These are phyloP conservation scores for Pan troglodytes DNA, from an alignment of 2,113 vertebrate genomes.

Conservation along the genomic window NHGRI_mPanTro3-v2.1_pri NC_072401.2:75989001-75989500, in stretches of 20 bases:
- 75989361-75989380: not conserved
- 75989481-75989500: not conserved
- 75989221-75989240: fast-evolving
- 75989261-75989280: no score
- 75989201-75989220: fast-evolving
- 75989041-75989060: not conserved
- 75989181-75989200: no score
- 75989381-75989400: not conserved
- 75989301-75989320: not conserved
- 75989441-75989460: not conserved
- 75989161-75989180: not conserved
- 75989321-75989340: not conserved
- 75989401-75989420: not conserved
- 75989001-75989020: not conserved
- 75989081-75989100: not conserved
- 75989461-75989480: not conserved
- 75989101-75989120: not conserved
- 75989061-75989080: not conserved
- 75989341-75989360: not conserved
- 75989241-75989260: not conserved
- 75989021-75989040: not conserved
- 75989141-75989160: not conserved
- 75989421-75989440: not conserved
- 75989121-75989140: fast-evolving
- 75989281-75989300: not conserved